A percentile compares a stretch with the other conserved stretches of the same genome.
phyloP scores from a whole-genome alignment of 2,113 vertebrate species.

The Ceyx margarethae region DNA sequence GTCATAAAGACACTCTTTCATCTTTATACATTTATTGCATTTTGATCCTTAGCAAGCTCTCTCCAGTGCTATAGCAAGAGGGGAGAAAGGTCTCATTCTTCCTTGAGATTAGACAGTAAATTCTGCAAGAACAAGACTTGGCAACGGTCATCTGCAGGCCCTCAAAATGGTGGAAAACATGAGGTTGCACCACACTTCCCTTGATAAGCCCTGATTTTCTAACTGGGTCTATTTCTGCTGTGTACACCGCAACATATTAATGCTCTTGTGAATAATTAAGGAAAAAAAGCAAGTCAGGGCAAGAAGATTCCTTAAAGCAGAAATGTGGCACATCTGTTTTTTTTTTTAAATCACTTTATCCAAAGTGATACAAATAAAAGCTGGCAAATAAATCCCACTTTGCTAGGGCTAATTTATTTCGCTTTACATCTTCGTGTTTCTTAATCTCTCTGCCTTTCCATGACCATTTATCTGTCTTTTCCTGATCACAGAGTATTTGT shows the following conservation, averaged over 20 bases:
- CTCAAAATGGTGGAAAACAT: neutral
- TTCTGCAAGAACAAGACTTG: neutral
- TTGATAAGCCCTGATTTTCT: neutral
- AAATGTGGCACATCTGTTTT: accelerated
- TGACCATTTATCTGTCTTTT: neutral
- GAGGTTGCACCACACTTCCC: neutral
- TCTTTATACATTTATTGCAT: neutral
- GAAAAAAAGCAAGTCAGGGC: neutral
- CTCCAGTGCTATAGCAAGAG: neutral
- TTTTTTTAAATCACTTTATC: neutral
- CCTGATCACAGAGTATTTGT: neutral
- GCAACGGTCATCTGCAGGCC: neutral
- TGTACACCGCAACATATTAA: neutral
- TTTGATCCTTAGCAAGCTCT: neutral
- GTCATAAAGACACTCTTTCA: neutral
- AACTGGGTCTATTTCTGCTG: neutral
- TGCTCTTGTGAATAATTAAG: neutral
- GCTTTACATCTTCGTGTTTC: neutral
- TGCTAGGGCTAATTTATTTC: neutral
- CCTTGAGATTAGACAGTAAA: neutral
- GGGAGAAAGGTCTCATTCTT: neutral
- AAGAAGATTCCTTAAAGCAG: neutral
- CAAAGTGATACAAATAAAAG: neutral
- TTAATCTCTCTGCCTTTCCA: neutral
- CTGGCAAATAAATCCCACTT: neutral